A percentile compares a stretch with the other conserved stretches of the same genome.
These are phyloP conservation scores for Heliconius nattereri DNA, from an alignment of 1,140 invertebrate species.

Conservation along the genomic window DNA sequence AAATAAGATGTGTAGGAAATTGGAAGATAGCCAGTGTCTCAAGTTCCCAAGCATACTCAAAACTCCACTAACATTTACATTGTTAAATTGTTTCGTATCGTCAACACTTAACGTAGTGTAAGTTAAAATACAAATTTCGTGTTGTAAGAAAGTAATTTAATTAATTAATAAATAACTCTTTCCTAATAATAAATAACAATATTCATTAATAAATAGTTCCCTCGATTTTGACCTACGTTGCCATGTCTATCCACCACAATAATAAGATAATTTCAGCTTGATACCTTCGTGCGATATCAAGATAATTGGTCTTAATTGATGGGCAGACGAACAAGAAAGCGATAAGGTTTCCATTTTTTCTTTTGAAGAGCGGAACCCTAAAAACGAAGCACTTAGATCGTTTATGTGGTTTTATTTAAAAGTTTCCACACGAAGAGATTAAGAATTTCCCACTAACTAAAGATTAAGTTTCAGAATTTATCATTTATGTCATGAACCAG, in stretches of 20 bases:
- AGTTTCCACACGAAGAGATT: conserved; percentile 35
- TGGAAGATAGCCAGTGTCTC: conserved; percentile 71
- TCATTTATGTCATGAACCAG: not conserved
- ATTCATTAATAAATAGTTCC: not conserved
- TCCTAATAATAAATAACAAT: too few relatives aligned
- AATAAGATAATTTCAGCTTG: too few relatives aligned
- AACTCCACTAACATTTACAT: not conserved
- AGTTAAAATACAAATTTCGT: not conserved
- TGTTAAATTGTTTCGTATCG: not conserved
- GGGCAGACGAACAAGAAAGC: too few relatives aligned
- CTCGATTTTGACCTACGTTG: too few relatives aligned
- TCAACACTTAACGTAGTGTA: not conserved
- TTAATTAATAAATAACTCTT: not conserved
- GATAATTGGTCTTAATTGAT: too few relatives aligned
- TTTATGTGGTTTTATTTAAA: conserved; percentile 35
- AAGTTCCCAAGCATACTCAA: conserved; percentile 53
- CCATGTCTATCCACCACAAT: too few relatives aligned
- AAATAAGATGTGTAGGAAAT: conserved; percentile 62
- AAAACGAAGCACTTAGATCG: conserved; percentile 22
- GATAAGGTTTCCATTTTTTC: too few relatives aligned
- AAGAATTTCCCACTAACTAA: conserved; percentile 19
- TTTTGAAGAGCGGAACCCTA: not conserved
- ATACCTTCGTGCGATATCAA: too few relatives aligned
- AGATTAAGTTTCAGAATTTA: not conserved
- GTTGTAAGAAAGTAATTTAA: not conserved